Percentiles rank a stretch among this genome's conserved stretches.
Evolutionary conservation across 2,113 vertebrate genomes (phyloP).

Genomic region (Rhynchomys soricoides): DNA sequence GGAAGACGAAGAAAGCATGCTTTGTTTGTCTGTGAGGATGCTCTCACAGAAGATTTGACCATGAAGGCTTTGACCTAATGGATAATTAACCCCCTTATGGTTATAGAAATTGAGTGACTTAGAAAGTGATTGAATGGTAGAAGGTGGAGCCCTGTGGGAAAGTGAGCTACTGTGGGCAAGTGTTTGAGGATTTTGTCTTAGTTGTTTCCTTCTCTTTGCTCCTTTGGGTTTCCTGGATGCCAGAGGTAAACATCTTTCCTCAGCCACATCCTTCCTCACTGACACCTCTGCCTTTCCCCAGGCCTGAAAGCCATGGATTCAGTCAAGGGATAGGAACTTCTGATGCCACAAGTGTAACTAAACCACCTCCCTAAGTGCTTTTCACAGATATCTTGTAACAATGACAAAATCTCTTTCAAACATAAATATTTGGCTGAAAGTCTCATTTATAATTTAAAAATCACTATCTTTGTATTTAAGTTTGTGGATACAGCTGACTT

Average conservation of each 20-base stretch:
- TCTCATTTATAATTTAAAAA: slow-evolving; percentile 1
- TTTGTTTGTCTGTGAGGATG: not conserved
- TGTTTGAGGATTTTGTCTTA: not conserved
- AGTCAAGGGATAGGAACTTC: not conserved
- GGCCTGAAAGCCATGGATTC: not conserved
- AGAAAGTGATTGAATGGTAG: not conserved
- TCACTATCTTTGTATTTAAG: not conserved
- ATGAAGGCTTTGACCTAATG: not conserved
- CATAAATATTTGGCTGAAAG: not conserved
- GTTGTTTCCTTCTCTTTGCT: not conserved
- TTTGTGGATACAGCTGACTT: not conserved
- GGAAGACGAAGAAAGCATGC: not conserved
- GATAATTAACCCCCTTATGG: not conserved
- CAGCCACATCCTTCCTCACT: not conserved
- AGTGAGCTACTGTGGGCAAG: not conserved
- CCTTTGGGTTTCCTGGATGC: not conserved
- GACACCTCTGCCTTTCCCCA: not conserved
- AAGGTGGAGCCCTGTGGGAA: not conserved
- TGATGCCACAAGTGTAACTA: not conserved
- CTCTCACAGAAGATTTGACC: not conserved
- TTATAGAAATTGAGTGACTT: not conserved
- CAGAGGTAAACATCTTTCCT: not conserved
- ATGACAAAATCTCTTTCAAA: not conserved
- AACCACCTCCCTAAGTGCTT: not conserved
- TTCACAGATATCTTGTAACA: not conserved